Evolutionary conservation across 2,113 vertebrate species (phyloP), one percentile per base, ranked within the genome.

Genomic region (Geothlypis trichas): DNA sequence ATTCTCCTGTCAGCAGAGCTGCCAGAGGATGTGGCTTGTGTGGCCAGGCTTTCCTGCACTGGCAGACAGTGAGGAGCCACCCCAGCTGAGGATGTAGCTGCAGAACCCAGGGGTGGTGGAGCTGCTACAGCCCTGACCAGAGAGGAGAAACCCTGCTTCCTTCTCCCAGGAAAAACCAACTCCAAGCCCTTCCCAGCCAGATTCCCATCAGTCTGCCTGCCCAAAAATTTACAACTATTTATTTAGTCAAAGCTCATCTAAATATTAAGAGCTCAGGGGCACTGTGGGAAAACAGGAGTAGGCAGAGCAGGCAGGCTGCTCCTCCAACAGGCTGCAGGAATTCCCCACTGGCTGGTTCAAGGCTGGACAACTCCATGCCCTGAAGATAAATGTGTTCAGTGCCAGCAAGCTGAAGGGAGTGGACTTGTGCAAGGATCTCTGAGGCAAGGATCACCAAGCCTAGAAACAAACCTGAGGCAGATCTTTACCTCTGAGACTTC

Each of bases 21-120:
- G 83, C 24, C 14, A 21, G 51, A 95, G 92, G 90, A 94, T 90
- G 90, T 95, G 93, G 91, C 30, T 67, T 67, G 27, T 31, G 82
- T 0, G 42, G 87, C 51, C 63, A 83, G 68, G 59, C 33, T 54
- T 90, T 85, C 52, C 68, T 82, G 81, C 26, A 31, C 0, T 2
- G 27, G 39, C 4, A 69, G 35, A 83, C 10, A 68, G 79, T 42
- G 72, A 93, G 0, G 2, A 87, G 72, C 24, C 67, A 79, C n/a
- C 54, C 46, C 5, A 2, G 58, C n/a, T 46, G 69, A 9, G 0
- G 30, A 68, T 12, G 66, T 5, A 52, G 37, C 73, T 89, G 86
- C 65, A 0, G 1, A 84, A 65, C 11, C 5, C 12, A 2, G 26
- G 30, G 7, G 24, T 52, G 58, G 22, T 21, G 6, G 22, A 79